A percentile compares a stretch with the other conserved stretches of the same genome.
Evolutionary conservation across 2,797 vertebrate genomes (phyloP).

Genomic region (Helicolenus hilgendorfi): DNA sequence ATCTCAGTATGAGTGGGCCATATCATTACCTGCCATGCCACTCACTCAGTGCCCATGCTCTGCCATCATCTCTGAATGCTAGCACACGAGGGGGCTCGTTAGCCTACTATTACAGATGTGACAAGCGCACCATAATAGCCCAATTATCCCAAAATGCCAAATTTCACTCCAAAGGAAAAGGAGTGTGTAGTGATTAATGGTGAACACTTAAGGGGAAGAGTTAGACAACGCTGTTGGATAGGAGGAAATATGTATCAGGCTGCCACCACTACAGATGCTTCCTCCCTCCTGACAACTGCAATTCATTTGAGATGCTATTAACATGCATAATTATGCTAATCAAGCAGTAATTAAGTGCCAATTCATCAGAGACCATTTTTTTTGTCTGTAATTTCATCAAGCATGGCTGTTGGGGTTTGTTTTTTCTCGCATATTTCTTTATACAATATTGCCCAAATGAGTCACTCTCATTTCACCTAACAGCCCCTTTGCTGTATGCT

Average conservation of each 20-base stretch:
- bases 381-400: constrained; percentile 98
- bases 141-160: constrained; percentile 98
- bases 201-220: constrained; percentile 98
- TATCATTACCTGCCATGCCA: constrained; percentile 76
- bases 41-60: constrained; percentile 71
- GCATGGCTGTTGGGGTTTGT: constrained; percentile 92
- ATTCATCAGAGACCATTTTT: constrained; percentile 97
- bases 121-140: constrained; percentile 96
- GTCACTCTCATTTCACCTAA: constrained; percentile 57
- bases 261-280: constrained; percentile 99
- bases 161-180: constrained; percentile 98
- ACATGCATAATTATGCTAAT: constrained; percentile 99
- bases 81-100: constrained; percentile 95
- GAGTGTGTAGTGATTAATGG: constrained; percentile 97
- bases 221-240: constrained; percentile 98
- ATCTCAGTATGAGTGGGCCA: constrained; percentile 57
- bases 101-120: constrained; percentile 97
- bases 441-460: constrained; percentile 85
- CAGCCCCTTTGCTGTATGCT: constrained; percentile 60
- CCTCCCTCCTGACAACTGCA: constrained; percentile 99
- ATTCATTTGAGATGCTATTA: constrained; percentile 99
- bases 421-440: constrained; percentile 87
- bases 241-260: constrained; percentile 99
- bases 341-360: constrained; percentile 99
- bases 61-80: constrained; percentile 88